These are phyloP conservation scores for Denticeps clupeoides DNA, from an alignment of 2,797 vertebrate genomes.

Conservation along the genomic window DNA sequence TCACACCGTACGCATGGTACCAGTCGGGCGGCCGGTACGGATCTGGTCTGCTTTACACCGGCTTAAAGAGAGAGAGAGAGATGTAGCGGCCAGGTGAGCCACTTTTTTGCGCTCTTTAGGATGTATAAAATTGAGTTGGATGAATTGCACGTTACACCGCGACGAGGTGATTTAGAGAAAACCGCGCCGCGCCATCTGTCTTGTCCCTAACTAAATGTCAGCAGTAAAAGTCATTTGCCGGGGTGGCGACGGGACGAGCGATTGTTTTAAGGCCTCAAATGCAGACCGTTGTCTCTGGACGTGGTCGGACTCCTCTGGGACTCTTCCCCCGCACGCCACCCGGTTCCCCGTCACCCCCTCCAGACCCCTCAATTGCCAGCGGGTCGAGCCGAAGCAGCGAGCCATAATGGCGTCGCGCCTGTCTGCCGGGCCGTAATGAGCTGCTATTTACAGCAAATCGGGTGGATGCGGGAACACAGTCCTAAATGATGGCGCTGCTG, in stretches of 20 bases:
- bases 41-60: no score
- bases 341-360: constrained; percentile 9
- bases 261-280: constrained; percentile 55
- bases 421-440: constrained; percentile 74
- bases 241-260: constrained; percentile 33
- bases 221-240: constrained; percentile 36
- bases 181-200: constrained; percentile 57
- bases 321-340: constrained; percentile 30
- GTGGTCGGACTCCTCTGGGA: background rate
- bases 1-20: no score
- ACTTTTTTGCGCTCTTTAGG: constrained; percentile 36
- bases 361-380: constrained; percentile 12
- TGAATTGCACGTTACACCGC: constrained; percentile 51
- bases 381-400: constrained; percentile 36
- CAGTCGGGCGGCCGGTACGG: no score
- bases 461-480: constrained; percentile 66
- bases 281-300: constrained; percentile 51
- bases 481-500: constrained; percentile 71
- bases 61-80: constrained; percentile 14
- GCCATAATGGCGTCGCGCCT: constrained; percentile 54
- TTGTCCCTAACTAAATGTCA: constrained; percentile 62
- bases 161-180: constrained; percentile 55
- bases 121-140: constrained; percentile 40
- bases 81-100: constrained; percentile 34
- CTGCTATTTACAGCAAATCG: constrained; percentile 79